phyloP scores from a whole-genome alignment of 2,888 invertebrate genomes.

The Listrodromus nycthemerus region DNA sequence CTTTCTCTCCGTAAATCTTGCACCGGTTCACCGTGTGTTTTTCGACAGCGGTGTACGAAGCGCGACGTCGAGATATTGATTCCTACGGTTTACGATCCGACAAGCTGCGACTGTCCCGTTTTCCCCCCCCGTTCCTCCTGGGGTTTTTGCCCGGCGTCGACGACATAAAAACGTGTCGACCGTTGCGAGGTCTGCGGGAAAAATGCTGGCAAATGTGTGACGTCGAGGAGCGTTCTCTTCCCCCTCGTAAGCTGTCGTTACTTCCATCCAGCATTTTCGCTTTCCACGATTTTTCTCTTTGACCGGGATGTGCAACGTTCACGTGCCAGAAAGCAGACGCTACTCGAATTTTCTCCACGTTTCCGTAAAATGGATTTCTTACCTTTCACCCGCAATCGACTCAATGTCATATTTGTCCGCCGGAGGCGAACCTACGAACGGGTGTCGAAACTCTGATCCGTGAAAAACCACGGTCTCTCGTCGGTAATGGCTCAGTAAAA shows the following conservation, averaged over 20 bases:
- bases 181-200: constrained; percentile 49
- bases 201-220: constrained; percentile 52
- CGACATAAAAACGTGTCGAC: constrained; percentile 67
- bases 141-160: constrained; percentile 5
- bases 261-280: constrained; percentile 21
- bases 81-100: constrained; percentile 72
- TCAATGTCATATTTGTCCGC: not conserved
- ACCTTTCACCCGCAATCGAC: not conserved
- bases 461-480: not conserved
- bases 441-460: not conserved
- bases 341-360: not conserved
- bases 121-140: not conserved
- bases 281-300: constrained; percentile 4
- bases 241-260: constrained; percentile 27
- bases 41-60: constrained; percentile 35
- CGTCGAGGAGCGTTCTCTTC: not conserved
- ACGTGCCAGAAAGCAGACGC: constrained; percentile 2
- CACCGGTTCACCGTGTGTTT: constrained; percentile 24
- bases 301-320: constrained; percentile 15
- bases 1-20: constrained; percentile 35
- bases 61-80: constrained; percentile 60
- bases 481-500: too few relatives aligned
- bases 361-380: not conserved
- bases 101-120: constrained; percentile 70
- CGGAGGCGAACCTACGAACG: not conserved